Percentiles rank a stretch among this genome's conserved stretches.
Evolutionary conservation across 1,140 invertebrate species (phyloP).

Genomic region (Tetragonula clypearis): DNA sequence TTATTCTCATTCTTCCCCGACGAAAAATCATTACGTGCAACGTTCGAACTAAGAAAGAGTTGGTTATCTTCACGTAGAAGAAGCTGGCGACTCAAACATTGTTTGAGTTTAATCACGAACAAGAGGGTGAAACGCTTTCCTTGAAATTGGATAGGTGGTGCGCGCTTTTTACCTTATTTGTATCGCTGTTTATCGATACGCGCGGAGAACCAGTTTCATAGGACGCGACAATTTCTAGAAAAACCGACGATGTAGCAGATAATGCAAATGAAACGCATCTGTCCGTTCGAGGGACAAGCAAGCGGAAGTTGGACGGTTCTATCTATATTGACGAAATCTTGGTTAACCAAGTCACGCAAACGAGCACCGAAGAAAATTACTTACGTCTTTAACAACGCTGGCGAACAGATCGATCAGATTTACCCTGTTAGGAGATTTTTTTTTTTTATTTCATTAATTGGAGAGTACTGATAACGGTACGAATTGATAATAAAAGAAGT

Average conservation of each 20-base stretch:
- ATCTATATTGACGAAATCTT: constrained; percentile 8
- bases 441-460: neutral
- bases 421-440: constrained; percentile 3
- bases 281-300: neutral
- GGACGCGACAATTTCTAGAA: neutral
- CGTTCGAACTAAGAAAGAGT: neutral
- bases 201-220: neutral
- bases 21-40: neutral
- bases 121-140: neutral
- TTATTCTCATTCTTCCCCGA: too few relatives aligned
- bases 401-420: constrained; percentile 19
- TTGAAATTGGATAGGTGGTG: constrained; percentile 1
- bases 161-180: neutral
- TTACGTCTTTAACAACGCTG: neutral
- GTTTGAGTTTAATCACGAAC: constrained; percentile 25
- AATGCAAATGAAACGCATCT: neutral
- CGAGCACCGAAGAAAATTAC: constrained; percentile 18
- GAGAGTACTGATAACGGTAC: too few relatives aligned
- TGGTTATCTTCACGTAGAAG: too few relatives aligned
- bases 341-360: constrained; percentile 21
- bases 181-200: neutral
- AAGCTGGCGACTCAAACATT: neutral
- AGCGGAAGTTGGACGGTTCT: constrained; percentile 1
- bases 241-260: constrained; percentile 1
- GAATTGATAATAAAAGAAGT: too few relatives aligned